Evolutionary conservation across 2,797 vertebrate genomes (phyloP), one percentile per base, ranked within the genome.

Genomic region (Babyrousa celebensis): DNA sequence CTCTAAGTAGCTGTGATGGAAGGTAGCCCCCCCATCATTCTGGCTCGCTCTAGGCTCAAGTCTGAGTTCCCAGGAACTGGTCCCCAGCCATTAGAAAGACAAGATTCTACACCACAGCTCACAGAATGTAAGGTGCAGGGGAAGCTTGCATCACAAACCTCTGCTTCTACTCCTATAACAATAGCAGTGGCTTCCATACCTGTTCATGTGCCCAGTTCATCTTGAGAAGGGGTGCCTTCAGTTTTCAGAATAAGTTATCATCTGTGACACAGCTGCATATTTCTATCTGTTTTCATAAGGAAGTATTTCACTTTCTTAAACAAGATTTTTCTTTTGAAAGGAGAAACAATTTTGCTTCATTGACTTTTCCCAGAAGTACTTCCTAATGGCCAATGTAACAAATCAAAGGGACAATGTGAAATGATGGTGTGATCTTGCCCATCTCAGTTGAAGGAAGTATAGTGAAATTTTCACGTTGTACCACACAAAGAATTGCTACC

Each of bases 251-350:
- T 54, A 72, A 29, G 60, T 27, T 67, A 4, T 54, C 60, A 40
- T 32, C n/a, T 65, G 21, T 52, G n/a, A 71, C 40, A 25, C 27
- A 75, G 60, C 60, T 86, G 23, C 20, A n/a, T 16, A 29, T 43
- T 71, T 58, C 52, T 12, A 29, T 70, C 32, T 8, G 11, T 43
- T 77, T 58, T n/a, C 16, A 12, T 63, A 72, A 93, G 48, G 32
- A 71, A 70, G 68, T 23, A 56, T 40, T 63, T 94, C 18, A 94
- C 65, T 88, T 94, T 36, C 67, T 94, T 52, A 68, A 91, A 80
- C 1, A 21, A 17, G 27, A 89, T 40, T 78, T 77, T 92, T 58
- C 56, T 85, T 96, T 90, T 52, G 29, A 88, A 74, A 95, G 17
- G 18, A 65, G 25, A 78, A 89, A 67, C 17, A 40, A 70, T 86